Conservation (phyloP, 2,888 invertebrate species). For the Hemistola chrysoprasaria region DNA sequence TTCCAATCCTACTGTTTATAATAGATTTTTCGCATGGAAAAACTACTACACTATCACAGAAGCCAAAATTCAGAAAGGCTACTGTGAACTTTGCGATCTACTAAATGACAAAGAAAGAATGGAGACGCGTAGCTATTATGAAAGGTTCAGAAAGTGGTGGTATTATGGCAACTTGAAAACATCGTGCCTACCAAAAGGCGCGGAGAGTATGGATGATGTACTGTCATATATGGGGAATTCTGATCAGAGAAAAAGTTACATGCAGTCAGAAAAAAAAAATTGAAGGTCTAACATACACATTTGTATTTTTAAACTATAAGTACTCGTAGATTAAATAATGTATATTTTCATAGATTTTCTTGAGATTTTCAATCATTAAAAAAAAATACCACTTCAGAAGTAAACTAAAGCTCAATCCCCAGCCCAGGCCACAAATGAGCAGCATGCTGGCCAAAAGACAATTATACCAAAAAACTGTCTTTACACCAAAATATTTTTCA, state of each 20-base stretch:
- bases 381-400: no score
- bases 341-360: no score
- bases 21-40: conserved; percentile 53
- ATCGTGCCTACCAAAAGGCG: conserved; percentile 44
- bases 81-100: conserved; percentile 54
- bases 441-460: no score
- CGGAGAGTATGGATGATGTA: conserved; percentile 33
- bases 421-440: no score
- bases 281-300: no score
- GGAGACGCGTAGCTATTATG: conserved; percentile 33
- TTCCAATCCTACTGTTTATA: conserved; percentile 41
- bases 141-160: conserved; percentile 63
- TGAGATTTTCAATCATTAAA: no score
- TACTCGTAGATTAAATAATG: no score
- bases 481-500: no score
- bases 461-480: no score
- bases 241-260: conserved; percentile 2
- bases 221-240: conserved; percentile 31
- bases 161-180: conserved; percentile 38
- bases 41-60: conserved; percentile 47
- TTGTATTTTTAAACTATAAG: no score
- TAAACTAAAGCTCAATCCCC: no score
- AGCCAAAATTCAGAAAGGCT: conserved; percentile 38
- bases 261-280: no score
- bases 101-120: conserved; percentile 43